Evolutionary conservation across 2,797 vertebrate species (phyloP), one percentile per base, ranked within the genome.

Genomic region (Sebastes variabilis): DNA sequence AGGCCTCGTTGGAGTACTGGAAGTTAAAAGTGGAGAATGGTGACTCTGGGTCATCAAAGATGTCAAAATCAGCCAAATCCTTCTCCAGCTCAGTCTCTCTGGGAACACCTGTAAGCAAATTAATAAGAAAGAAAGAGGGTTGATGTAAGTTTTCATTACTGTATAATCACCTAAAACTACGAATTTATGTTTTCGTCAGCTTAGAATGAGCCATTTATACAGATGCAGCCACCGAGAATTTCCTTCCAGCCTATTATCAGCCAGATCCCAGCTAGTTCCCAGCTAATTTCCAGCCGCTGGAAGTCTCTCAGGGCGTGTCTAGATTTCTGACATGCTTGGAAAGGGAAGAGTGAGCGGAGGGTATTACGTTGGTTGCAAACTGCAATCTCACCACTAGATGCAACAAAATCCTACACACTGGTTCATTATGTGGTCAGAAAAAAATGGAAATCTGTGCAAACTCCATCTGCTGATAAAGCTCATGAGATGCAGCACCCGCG

Each of bases 11-110:
- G 75, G 97, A 88, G 91, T 99, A 99, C 42, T 98, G 97, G 89
- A 99, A 99, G 93, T 99, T 99, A 87, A 99, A 99, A 0, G 99
- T 99, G 27, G 99, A 99, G 91, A 97, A 99, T 0, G 98, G 99
- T 5, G 97, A 95, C 89, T 99, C 96, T 0, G 97, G 95, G 80
- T 99, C 98, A 79, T 99, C 99, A 72, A 99, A 99, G 92, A 99
- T 99, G 94, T 99, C 99, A 64, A 99, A 99, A 86, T 99, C 99
- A 8, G 97, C 97, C 80, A 97, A 91, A 52, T 99, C 97, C 81
- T 96, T 98, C 74, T 99, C 99, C 90, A 95, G 93, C 42, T 97
- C 95, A 0, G 97, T 98, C 91, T 98, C 96, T 80, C 99, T 96
- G 79, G 95, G 95, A 87, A 99, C 88, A 1, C 98, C 98, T 99